Percentiles rank a stretch among this genome's conserved stretches.
phyloP scores from a whole-genome alignment of 1,140 invertebrate species.

The Calliphora vicina region DNA sequence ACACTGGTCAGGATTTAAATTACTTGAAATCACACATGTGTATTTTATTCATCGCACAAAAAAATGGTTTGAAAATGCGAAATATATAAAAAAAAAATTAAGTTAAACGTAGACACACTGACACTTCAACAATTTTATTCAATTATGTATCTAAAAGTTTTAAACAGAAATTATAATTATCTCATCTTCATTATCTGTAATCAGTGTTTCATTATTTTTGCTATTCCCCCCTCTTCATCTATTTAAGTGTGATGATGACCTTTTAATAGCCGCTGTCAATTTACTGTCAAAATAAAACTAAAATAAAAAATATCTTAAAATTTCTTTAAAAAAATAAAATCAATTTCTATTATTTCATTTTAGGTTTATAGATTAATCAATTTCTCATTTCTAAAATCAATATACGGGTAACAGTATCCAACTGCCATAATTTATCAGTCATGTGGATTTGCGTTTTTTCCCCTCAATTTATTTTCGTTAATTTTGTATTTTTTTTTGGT shows the following conservation, averaged over 20 bases:
- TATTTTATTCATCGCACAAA: not conserved
- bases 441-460: not conserved
- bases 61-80: not conserved
- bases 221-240: not conserved
- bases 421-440: not conserved
- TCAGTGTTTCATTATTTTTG: not conserved
- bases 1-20: not conserved
- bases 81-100: not conserved
- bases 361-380: not conserved
- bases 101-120: conserved; percentile 1
- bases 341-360: too few species aligned
- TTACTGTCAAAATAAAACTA: not conserved
- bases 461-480: not conserved
- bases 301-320: not conserved
- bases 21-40: not conserved
- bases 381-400: not conserved
- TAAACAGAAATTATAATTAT: not conserved
- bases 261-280: not conserved
- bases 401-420: not conserved
- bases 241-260: conserved; percentile 7
- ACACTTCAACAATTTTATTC: conserved; percentile 2
- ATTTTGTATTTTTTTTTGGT: not conserved
- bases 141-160: not conserved
- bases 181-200: not conserved
- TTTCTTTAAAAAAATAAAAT: too few species aligned